Conservation (phyloP, 2,888 invertebrate genomes). For the Chaetogeoica ovagalla region DNA sequence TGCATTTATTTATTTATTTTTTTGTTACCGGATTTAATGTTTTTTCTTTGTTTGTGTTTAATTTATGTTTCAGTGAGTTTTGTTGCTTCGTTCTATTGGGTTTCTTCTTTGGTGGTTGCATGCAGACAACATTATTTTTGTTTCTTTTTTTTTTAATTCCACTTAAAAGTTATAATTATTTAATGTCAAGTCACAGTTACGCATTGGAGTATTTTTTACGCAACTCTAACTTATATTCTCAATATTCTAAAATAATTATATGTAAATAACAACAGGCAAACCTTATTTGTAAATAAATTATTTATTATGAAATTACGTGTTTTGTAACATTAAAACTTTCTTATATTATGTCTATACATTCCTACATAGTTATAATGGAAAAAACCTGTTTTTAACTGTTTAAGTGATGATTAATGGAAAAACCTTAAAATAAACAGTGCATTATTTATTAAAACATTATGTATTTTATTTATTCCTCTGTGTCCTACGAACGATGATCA, state of each 20-base stretch:
- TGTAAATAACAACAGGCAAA: slow-evolving; percentile 39
- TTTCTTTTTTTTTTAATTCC: slow-evolving; percentile 50
- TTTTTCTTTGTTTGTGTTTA: slow-evolving; percentile 49
- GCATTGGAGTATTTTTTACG: slow-evolving; percentile 50
- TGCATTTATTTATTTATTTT: slow-evolving; percentile 20
- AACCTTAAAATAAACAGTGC: slow-evolving; percentile 45
- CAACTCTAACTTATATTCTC: slow-evolving; percentile 44
- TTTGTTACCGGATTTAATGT: slow-evolving; percentile 37
- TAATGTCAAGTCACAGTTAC: slow-evolving; percentile 43
- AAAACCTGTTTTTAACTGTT: slow-evolving; percentile 48
- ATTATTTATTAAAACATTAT: slow-evolving; percentile 41
- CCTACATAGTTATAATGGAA: slow-evolving; percentile 47
- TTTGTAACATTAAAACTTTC: slow-evolving; percentile 51
- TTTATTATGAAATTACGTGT: slow-evolving; percentile 48
- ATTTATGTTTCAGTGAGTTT: slow-evolving; percentile 52
- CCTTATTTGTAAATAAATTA: slow-evolving; percentile 46
- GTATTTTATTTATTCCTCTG: slow-evolving; percentile 10
- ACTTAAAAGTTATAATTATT: slow-evolving; percentile 27
- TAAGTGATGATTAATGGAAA: slow-evolving; percentile 47
- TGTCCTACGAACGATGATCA: not conserved
- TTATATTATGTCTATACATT: slow-evolving; percentile 51
- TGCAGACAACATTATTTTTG: slow-evolving; percentile 47
- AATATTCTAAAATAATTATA: slow-evolving; percentile 50
- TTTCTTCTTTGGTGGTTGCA: slow-evolving; percentile 52
- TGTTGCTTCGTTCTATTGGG: slow-evolving; percentile 52